Base-by-base conservation (phyloP, 2,797 vertebrate genomes). In the Fringilla coelebs region DNA sequence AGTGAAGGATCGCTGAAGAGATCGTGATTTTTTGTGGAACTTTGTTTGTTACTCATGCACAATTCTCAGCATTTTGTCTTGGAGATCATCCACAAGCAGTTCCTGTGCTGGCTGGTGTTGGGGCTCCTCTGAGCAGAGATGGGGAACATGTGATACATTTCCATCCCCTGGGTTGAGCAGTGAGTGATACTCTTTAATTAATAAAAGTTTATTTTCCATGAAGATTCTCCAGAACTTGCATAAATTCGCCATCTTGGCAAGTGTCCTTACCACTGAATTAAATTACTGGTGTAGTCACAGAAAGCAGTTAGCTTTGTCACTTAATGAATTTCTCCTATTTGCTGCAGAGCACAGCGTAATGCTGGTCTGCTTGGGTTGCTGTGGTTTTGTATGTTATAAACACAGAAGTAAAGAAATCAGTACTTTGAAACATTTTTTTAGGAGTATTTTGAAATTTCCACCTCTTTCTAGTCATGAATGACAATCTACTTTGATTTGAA, bases 21-120 rank as follows among this genome's bases (percentile, higher is more conserved):
- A 95, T 96, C 83, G 65, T 95, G 96, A 96, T 91, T 93, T 95
- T 94, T 96, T 71, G 46, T 80, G 77, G 80, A 94, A 80, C 82
- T 85, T 55, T 43, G 17, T 74, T 82, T 62, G 70, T 94, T 95
- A 75, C 77, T 91, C 43, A 41, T 86, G 86, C 65, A 43, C 32
- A n/a, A 46, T 32, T 72, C 85, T 93, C 91, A 77, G 43, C 1
- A 0, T 87, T 91, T 87, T 85, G 77, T 68, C 75, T 90, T 95
- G 94, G 96, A 97, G 83, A 76, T 82, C 21, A 25, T 94, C 91
- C 96, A 94, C 4, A 14, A 65, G 67, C 86, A 15, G 28, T 87
- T 96, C 82, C 73, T 92, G 86, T 80, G 84, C 78, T n/a, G 48
- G 68, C 74, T 93, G 72, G 34, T 66, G 45, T 63, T 92, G 89